phyloP scores from a whole-genome alignment of 2,888 invertebrate species.

The Molanna angustata region DNA sequence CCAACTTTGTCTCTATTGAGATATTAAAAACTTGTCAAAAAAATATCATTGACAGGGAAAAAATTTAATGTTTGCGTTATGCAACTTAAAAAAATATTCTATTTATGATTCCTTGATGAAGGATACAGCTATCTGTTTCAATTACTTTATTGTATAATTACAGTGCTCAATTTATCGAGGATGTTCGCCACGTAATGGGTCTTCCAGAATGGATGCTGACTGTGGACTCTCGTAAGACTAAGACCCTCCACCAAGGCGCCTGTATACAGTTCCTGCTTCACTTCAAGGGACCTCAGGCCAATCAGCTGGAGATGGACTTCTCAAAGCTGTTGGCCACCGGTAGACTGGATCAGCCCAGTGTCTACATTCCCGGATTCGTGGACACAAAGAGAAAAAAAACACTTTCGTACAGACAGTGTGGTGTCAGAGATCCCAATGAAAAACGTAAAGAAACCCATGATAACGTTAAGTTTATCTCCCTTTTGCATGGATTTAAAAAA shows the following conservation, averaged over 20 bases:
- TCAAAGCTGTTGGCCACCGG: conserved; percentile 70
- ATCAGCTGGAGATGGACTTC: conserved; percentile 76
- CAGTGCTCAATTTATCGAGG: conserved; percentile 81
- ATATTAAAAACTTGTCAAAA: too few species aligned
- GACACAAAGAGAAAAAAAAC: conserved; percentile 67
- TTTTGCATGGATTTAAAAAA: too few species aligned
- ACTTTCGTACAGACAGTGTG: conserved; percentile 73
- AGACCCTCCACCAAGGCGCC: conserved; percentile 69
- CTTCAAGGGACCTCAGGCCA: conserved; percentile 82
- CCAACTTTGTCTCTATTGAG: too few species aligned
- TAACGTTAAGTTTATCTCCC: too few species aligned
- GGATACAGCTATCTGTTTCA: too few species aligned
- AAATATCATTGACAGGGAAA: too few species aligned
- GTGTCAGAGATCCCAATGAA: conserved; percentile 72
- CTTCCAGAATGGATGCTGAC: conserved; percentile 88
- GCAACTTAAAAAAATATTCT: too few species aligned
- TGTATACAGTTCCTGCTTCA: conserved; percentile 85
- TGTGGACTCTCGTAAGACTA: conserved; percentile 78
- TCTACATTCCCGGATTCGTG: conserved; percentile 75
- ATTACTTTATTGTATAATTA: conserved; percentile 27
- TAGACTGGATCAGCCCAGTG: conserved; percentile 68
- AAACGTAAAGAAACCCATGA: conserved; percentile 54
- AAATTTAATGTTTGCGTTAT: too few species aligned
- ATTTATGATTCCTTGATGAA: too few species aligned
- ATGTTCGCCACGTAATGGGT: conserved; percentile 77